Base-by-base conservation (phyloP, 2,888 invertebrate species). In the Drosophila demipolita region DNA sequence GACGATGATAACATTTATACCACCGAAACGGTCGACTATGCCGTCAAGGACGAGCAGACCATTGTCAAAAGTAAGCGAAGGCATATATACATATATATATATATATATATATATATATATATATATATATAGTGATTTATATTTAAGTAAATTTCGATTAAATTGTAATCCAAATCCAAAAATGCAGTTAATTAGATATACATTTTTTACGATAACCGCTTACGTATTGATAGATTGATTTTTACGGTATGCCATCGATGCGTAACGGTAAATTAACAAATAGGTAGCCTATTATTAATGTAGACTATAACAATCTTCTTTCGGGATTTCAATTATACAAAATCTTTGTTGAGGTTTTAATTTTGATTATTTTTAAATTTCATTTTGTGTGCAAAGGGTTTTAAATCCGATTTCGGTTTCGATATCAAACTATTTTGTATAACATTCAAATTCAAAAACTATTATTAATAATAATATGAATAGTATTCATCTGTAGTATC, bases 1-100 rank as follows among this genome's bases (percentile, higher is more conserved):
- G 93, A 93, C 50, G 93, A 93, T 65, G 92, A 93, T 63, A 92
- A 92, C 75, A 91, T 93, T 36, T 93, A 93, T 73, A 90, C 92
- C 75, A 92, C 93, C 67, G 93, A 93, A 80, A 89, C 92, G 23
- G 93, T 92, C 42, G 92, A 93, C 66, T 92, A 91, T 63, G 82
- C 84, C 48, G 83, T 86, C 60, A 92, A 92, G 69, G 92, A 92
- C 57, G 93, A 93, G 49, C 90, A 89, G 73, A 89, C 87, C 32
- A 91, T 92, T 66, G 92, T 92, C 11, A 93, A 93, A 89, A 83
- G 93, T 93, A 82, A 82, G 73, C 20, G 15, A n/a, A 38, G 15
- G 23, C n/a, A 45, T 11, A 52, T 45, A 20, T 12, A 4, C 7
- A 45, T 20, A 7, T 12, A 42, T 26, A 3, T 23, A n/a, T 7